A percentile compares a stretch with the other conserved stretches of the same genome.
These are phyloP conservation scores for Netta rufina DNA, from an alignment of 2,797 vertebrate species.

Conservation along the genomic window DNA sequence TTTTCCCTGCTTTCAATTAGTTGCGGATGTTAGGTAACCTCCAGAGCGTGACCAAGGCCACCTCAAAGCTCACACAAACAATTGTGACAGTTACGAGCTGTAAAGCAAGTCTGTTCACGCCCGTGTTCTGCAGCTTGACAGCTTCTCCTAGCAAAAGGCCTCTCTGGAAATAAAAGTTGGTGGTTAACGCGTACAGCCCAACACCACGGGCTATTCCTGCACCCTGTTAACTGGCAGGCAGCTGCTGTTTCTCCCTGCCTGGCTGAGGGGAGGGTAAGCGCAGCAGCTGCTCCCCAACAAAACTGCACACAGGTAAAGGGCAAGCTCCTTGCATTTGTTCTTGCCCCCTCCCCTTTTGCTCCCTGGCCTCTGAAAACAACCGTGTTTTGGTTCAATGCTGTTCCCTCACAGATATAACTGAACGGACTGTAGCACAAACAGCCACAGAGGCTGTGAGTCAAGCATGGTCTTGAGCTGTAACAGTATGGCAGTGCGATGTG, in stretches of 20 bases:
- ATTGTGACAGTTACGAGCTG: not conserved
- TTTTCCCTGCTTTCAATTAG: no score
- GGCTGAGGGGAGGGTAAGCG: not conserved
- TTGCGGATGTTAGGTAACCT: no score
- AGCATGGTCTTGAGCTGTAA: rapidly evolving
- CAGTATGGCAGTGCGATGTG: rapidly evolving
- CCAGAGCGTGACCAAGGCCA: not conserved
- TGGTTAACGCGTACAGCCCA: not conserved
- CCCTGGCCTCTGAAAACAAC: not conserved
- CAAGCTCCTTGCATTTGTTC: rapidly evolving
- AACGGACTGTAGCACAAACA: not conserved
- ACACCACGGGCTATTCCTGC: not conserved
- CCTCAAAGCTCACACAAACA: not conserved
- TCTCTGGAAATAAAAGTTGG: rapidly evolving
- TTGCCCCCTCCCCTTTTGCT: no score
- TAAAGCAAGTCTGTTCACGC: not conserved
- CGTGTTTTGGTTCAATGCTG: not conserved
- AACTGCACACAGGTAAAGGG: not conserved
- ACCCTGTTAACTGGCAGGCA: not conserved
- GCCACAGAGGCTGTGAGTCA: not conserved
- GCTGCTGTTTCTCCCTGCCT: rapidly evolving
- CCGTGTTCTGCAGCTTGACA: not conserved
- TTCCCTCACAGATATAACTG: not conserved
- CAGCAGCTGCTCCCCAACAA: not conserved
- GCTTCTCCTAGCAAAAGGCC: not conserved